phyloP scores from a whole-genome alignment of 2,113 vertebrate species.

The Catharus bicknelli region DNA sequence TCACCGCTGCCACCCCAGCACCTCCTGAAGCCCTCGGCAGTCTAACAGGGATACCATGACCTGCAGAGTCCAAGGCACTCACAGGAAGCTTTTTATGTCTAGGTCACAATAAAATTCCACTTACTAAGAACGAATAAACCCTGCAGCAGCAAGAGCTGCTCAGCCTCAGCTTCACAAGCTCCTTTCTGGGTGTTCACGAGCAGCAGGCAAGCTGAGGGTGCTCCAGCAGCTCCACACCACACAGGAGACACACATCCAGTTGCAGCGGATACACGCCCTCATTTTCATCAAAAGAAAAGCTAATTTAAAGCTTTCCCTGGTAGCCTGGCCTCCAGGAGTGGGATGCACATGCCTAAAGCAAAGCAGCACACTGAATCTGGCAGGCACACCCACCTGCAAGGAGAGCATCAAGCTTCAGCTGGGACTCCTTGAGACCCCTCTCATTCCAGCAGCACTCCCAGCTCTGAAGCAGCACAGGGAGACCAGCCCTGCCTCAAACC shows the following conservation, averaged over 20 bases:
- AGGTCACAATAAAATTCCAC: neutral
- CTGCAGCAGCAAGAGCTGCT: neutral
- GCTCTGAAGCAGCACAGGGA: accelerated
- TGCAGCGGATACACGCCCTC: neutral
- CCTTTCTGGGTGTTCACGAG: neutral
- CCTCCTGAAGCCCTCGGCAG: neutral
- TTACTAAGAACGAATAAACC: neutral
- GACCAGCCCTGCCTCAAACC: neutral
- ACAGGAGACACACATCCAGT: neutral
- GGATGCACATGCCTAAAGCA: neutral
- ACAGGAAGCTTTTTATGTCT: neutral
- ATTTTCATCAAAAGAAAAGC: neutral
- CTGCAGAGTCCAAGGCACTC: neutral
- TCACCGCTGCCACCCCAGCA: neutral
- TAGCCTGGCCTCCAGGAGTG: accelerated
- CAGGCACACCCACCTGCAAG: accelerated
- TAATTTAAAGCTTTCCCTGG: neutral
- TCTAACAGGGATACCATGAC: neutral
- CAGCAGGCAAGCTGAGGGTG: neutral
- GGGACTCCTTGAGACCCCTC: neutral
- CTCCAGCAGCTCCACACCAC: neutral
- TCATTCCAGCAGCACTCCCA: accelerated
- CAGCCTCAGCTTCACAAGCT: accelerated
- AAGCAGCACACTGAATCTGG: neutral
- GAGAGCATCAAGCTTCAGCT: accelerated